Evolutionary conservation across 2,797 vertebrate genomes (phyloP).

Genomic region (Sebastes oblongus): DNA sequence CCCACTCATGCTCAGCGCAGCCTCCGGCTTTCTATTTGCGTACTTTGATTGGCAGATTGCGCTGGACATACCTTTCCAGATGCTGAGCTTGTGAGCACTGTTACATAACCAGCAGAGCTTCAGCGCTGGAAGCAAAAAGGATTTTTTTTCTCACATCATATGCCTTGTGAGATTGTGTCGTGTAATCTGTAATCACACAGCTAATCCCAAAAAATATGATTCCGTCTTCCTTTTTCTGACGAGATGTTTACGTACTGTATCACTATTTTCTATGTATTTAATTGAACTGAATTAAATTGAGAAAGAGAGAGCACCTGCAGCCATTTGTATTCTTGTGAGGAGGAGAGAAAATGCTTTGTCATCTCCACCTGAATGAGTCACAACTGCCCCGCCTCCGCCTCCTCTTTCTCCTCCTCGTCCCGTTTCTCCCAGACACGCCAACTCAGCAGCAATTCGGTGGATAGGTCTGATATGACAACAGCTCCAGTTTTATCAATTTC

Average conservation of each 20-base stretch:
- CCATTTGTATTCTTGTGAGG: conserved; percentile 16
- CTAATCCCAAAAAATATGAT: neutral
- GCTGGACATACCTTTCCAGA: conserved; percentile 50
- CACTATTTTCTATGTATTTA: neutral
- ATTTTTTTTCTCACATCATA: conserved; percentile 11
- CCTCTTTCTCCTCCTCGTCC: neutral
- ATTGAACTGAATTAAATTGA: neutral
- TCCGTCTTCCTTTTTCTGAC: too few species aligned
- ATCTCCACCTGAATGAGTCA: conserved; percentile 64
- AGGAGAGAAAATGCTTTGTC: conserved; percentile 66
- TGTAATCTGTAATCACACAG: conserved; percentile 21
- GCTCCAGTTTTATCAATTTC: neutral
- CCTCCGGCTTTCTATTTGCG: conserved; percentile 32
- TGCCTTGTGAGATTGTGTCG: conserved; percentile 16
- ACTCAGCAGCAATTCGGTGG: conserved; percentile 41
- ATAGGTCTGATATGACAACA: neutral
- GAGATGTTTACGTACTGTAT: neutral
- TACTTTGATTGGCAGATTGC: conserved; percentile 55
- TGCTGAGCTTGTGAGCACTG: conserved; percentile 29
- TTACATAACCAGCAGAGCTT: conserved; percentile 53
- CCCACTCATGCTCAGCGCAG: conserved; percentile 29
- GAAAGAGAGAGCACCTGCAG: conserved; percentile 13
- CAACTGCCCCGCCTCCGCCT: neutral
- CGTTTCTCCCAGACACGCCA: conserved; percentile 25
- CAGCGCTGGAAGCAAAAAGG: neutral